Evolutionary conservation across 2,797 vertebrate genomes (phyloP).

Genomic region (Jordanella pulchra): DNA sequence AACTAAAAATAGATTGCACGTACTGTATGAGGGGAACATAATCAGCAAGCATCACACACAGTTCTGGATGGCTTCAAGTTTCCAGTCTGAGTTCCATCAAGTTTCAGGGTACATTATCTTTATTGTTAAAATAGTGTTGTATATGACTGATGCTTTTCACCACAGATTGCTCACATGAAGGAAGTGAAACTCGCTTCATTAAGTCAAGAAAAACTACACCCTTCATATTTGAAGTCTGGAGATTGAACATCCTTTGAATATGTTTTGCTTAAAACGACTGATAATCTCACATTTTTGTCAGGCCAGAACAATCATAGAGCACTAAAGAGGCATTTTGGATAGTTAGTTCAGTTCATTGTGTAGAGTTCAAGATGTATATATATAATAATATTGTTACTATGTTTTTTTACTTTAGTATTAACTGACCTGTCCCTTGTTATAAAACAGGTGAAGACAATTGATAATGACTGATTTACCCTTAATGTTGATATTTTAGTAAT

Average conservation of each 20-base stretch:
- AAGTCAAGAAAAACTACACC: background rate
- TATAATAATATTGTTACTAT: background rate
- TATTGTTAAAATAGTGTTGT: background rate
- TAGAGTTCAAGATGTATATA: background rate
- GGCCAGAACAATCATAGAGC: background rate
- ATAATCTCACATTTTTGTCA: background rate
- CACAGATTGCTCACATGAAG: background rate
- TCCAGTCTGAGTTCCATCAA: slow-evolving; percentile 7
- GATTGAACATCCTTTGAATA: background rate
- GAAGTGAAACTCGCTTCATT: background rate
- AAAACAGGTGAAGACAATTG: background rate
- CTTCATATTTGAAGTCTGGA: background rate
- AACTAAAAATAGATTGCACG: slow-evolving; percentile 1
- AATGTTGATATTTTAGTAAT: no score
- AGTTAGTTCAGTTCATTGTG: background rate
- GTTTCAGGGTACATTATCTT: background rate
- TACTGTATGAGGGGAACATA: background rate
- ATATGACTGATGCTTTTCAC: background rate
- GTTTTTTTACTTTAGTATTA: background rate
- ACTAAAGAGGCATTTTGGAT: background rate
- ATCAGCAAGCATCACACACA: slow-evolving; percentile 4
- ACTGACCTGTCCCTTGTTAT: background rate
- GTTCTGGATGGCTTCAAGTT: background rate
- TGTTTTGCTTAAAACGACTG: background rate
- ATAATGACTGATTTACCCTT: background rate